These are phyloP conservation scores for Pterois miles DNA, from an alignment of 2,797 vertebrate species.

Conservation along the genomic window DNA sequence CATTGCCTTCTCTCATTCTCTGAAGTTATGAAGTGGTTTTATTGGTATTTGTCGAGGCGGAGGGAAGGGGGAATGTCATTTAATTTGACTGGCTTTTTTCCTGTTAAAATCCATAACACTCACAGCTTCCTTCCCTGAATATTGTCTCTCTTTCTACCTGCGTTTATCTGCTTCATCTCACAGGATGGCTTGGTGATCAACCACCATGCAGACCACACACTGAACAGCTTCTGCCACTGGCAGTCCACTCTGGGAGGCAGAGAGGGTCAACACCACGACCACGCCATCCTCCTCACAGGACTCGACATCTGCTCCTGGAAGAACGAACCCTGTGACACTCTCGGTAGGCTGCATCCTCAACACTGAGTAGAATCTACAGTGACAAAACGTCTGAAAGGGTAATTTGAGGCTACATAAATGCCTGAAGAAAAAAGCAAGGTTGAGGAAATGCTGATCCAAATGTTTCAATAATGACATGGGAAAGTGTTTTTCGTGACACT, in stretches of 20 bases:
- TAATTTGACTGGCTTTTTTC: not conserved
- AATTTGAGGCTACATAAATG: not conserved
- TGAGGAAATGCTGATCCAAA: not conserved
- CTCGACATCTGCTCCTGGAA: constrained; percentile 96
- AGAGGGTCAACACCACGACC: constrained; percentile 90
- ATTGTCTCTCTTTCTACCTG: not conserved
- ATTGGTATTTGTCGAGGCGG: not conserved
- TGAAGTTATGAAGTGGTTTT: not conserved
- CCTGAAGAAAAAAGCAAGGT: not conserved
- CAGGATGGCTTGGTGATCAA: constrained; percentile 90
- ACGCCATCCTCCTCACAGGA: constrained; percentile 92
- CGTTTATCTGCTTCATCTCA: constrained; percentile 13
- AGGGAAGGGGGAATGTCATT: not conserved
- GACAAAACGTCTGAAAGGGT: not conserved
- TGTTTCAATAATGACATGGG: not conserved
- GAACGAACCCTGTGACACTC: constrained; percentile 92
- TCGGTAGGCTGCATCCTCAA: constrained; percentile 77
- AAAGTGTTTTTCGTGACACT: not conserved
- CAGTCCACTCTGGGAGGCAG: constrained; percentile 88
- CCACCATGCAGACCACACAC: constrained; percentile 92
- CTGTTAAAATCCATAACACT: not conserved
- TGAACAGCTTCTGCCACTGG: constrained; percentile 95
- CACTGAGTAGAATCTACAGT: not conserved
- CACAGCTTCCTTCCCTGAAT: not conserved
- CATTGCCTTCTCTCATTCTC: not conserved